Evolutionary conservation across 2,888 invertebrate genomes (phyloP).

Genomic region (Seira ritae): DNA sequence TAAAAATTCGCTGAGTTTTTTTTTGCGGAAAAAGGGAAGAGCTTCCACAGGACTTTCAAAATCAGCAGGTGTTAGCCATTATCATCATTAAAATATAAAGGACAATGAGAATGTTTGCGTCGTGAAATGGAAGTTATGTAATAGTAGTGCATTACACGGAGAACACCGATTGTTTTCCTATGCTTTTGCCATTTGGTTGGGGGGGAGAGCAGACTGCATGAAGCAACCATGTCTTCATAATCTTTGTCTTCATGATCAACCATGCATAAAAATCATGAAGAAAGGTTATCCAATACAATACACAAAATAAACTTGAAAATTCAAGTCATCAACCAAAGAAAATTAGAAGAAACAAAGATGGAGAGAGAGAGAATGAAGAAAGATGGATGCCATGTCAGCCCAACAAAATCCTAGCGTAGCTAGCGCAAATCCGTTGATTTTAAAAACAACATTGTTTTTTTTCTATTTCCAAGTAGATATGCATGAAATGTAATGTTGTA

Average conservation of each 20-base stretch:
- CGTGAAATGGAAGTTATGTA: not conserved
- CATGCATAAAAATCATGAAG: constrained; percentile 57
- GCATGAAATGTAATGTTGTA: too few species aligned
- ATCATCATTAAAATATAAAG: not conserved
- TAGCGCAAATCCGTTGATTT: too few species aligned
- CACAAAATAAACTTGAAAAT: constrained; percentile 12
- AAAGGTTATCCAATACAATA: constrained; percentile 53
- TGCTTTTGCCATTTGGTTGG: constrained; percentile 10
- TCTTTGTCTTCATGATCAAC: constrained; percentile 56
- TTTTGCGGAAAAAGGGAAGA: too few species aligned
- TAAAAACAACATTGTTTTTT: too few species aligned
- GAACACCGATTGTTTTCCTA: not conserved
- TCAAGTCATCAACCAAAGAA: not conserved
- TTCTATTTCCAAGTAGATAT: too few species aligned
- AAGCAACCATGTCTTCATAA: too few species aligned
- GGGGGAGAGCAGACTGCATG: constrained; percentile 25
- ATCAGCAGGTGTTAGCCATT: constrained; percentile 57
- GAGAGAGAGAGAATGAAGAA: not conserved
- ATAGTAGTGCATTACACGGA: not conserved
- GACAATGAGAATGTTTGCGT: not conserved
- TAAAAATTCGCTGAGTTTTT: too few species aligned
- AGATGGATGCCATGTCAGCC: not conserved
- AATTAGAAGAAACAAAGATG: too few species aligned
- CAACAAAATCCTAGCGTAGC: too few species aligned
- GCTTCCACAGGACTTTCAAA: constrained; percentile 19